Percentiles rank a stretch among this genome's conserved stretches.
phyloP scores from a whole-genome alignment of 2,113 vertebrate species.

The Empidonax traillii region DNA sequence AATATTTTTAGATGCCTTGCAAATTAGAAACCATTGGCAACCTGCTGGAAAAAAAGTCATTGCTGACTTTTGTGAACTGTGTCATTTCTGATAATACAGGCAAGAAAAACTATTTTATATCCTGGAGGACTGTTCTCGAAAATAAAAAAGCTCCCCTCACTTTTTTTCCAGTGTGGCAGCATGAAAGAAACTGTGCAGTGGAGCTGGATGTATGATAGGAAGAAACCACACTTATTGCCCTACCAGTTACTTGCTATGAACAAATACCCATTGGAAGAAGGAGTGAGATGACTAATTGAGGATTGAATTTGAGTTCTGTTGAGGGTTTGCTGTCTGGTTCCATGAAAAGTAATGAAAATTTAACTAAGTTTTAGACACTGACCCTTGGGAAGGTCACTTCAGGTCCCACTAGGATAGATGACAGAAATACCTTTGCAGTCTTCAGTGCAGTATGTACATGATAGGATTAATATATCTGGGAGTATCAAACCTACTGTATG shows the following conservation, averaged over 20 bases:
- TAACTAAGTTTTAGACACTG: background rate
- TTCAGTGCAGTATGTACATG: background rate
- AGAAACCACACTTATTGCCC: background rate
- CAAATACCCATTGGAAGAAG: background rate
- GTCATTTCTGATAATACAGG: background rate
- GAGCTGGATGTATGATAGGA: background rate
- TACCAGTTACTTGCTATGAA: background rate
- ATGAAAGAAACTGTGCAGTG: background rate
- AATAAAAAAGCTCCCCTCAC: background rate
- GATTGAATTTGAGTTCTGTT: background rate
- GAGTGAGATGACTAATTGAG: background rate
- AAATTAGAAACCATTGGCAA: background rate
- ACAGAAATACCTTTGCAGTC: background rate
- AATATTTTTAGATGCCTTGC: background rate
- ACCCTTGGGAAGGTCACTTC: background rate
- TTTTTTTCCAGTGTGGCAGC: background rate
- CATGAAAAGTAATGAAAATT: background rate
- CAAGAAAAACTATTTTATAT: background rate
- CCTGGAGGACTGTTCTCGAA: background rate
- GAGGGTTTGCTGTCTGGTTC: background rate
- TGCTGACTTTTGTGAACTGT: background rate
- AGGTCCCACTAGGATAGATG: background rate
- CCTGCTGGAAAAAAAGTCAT: background rate
- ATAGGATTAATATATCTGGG: background rate
- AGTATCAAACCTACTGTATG: background rate